phyloP scores from a whole-genome alignment of 2,888 invertebrate species.

The Elgonia sp. region DNA sequence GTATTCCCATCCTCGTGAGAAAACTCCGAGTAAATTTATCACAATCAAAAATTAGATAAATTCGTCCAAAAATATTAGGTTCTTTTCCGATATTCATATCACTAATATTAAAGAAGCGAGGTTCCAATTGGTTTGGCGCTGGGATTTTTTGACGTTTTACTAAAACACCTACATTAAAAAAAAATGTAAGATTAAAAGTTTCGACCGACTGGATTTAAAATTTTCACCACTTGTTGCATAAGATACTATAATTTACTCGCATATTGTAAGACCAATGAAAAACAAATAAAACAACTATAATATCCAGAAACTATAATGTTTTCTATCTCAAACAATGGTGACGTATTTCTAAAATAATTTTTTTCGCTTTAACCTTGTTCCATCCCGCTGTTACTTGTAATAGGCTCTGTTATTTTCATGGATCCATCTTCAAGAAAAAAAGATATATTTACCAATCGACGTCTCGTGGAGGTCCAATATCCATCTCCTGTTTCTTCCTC shows the following conservation, averaged over 20 bases:
- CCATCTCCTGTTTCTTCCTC: slow-evolving; percentile 93
- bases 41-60: slow-evolving; percentile 94
- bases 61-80: slow-evolving; percentile 93
- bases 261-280: too few relatives aligned
- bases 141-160: slow-evolving; percentile 94
- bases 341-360: too few relatives aligned
- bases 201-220: too few relatives aligned
- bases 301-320: too few relatives aligned
- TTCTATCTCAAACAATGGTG: too few relatives aligned
- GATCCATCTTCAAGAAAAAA: slow-evolving; percentile 97
- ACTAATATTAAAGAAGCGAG: slow-evolving; percentile 93
- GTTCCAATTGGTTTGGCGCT: slow-evolving; percentile 91
- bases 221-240: too few relatives aligned
- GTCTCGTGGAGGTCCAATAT: slow-evolving; percentile 89
- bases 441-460: slow-evolving; percentile 94
- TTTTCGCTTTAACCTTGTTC: slow-evolving; percentile 90
- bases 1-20: slow-evolving; percentile 91
- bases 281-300: too few relatives aligned
- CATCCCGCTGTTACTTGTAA: slow-evolving; percentile 94
- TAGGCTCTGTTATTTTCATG: slow-evolving; percentile 94
- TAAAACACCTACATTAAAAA: slow-evolving; percentile 89
- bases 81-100: slow-evolving; percentile 95
- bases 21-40: slow-evolving; percentile 92
- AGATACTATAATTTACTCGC: too few relatives aligned
- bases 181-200: too few relatives aligned